phyloP scores from a whole-genome alignment of 2,113 vertebrate genomes.

The Oryctolagus cuniculus region mOryCun1.1 NC_091440.1:53015501-53016000 shows the following conservation, averaged over 20 bases:
- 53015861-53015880: not conserved
- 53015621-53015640: not conserved
- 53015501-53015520: constrained; percentile 70
- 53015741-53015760: not conserved
- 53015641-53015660: constrained; percentile 68
- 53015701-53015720: not conserved
- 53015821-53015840: not conserved
- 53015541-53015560: constrained; percentile 70
- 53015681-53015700: constrained; percentile 15
- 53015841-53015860: not conserved
- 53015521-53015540: constrained; percentile 61
- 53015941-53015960: constrained; percentile 25
- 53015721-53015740: not conserved
- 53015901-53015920: not conserved
- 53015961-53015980: not conserved
- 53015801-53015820: constrained; percentile 4
- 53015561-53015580: constrained; percentile 73
- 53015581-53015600: constrained; percentile 65
- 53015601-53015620: constrained; percentile 48
- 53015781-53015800: not conserved
- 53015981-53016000: constrained; percentile 39
- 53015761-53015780: not conserved
- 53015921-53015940: not conserved
- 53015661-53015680: constrained; percentile 23
- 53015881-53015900: not conserved